phyloP scores from a whole-genome alignment of 2,797 vertebrate species.

The Sebastes baramenuke region DNA sequence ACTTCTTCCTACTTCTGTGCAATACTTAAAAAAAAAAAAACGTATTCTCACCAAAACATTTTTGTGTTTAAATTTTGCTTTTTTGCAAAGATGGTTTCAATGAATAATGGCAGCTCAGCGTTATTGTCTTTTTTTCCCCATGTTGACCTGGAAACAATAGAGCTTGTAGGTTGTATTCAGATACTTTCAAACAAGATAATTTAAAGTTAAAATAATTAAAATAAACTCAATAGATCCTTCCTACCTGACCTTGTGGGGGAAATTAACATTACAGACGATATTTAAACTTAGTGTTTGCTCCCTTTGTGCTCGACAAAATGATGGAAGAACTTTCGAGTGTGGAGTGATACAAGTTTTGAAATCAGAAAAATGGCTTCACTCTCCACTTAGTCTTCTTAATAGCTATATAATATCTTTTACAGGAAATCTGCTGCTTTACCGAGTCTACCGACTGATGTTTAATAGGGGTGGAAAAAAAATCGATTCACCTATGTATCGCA shows the following conservation, averaged over 20 bases:
- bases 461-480: neutral
- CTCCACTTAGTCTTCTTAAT: neutral
- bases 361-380: neutral
- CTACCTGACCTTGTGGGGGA: neutral
- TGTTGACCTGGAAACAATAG: slow-evolving; percentile 19
- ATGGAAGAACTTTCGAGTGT: slow-evolving; percentile 7
- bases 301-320: neutral
- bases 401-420: neutral
- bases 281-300: neutral
- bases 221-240: neutral
- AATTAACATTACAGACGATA: neutral
- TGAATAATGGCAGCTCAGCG: neutral
- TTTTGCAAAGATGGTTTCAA: neutral
- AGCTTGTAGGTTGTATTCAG: neutral
- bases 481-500: neutral
- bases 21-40: neutral
- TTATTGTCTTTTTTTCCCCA: neutral
- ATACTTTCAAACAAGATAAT: neutral
- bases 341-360: neutral
- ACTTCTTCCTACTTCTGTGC: neutral
- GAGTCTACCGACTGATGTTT: neutral
- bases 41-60: neutral
- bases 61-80: neutral
- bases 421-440: neutral
- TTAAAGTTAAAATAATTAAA: neutral